Base-by-base conservation (phyloP, 2,113 vertebrate species). In the Podilymbus podiceps region DNA sequence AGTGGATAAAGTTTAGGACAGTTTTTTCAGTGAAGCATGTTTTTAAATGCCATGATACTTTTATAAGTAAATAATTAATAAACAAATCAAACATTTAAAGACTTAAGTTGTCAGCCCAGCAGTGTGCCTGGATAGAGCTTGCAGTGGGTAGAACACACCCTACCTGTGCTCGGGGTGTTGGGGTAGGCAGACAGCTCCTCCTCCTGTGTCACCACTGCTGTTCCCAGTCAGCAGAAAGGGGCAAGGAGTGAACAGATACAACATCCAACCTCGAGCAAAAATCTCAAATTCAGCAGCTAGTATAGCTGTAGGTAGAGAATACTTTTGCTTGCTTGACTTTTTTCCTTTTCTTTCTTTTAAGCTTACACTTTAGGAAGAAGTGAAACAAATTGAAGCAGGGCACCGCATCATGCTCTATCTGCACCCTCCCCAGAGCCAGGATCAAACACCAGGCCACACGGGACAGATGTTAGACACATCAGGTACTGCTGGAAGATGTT, bases 1-100 rank as follows among this genome's bases (percentile, higher is more conserved):
- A 95, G 49, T 2, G n/a, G 94, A 84, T 55, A 38, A 75, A 78
- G 74, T 83, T 96, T 85, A 83, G 78, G 55, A 77, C 15, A n/a
- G 49, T 87, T 87, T 89, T 87, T 95, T 92, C 90, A 95, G 66
- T 64, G 83, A 87, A 84, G 80, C 79, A 62, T 90, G 69, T 47
- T 91, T 95, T 79, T 87, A 95, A 93, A 90, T 89, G 69, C 35
- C 42, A 56, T 78, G 52, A 94, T 78, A 84, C 76, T 88, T 89
- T 68, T 62, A 53, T 62, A 62, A 31, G 33, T 96, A 95, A 97
- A 94, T 95, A 90, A 95, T 94, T 94, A 35, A 95, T 90, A 60
- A 77, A 75, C 35, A 90, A 81, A 87, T 77, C 21, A 97, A 96
- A 87, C 71, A 81, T 93, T 93, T 81, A 94, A 89, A 84, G 53